These are phyloP conservation scores for Asarcornis scutulata DNA, from an alignment of 2,113 vertebrate species.

Conservation along the genomic window DNA sequence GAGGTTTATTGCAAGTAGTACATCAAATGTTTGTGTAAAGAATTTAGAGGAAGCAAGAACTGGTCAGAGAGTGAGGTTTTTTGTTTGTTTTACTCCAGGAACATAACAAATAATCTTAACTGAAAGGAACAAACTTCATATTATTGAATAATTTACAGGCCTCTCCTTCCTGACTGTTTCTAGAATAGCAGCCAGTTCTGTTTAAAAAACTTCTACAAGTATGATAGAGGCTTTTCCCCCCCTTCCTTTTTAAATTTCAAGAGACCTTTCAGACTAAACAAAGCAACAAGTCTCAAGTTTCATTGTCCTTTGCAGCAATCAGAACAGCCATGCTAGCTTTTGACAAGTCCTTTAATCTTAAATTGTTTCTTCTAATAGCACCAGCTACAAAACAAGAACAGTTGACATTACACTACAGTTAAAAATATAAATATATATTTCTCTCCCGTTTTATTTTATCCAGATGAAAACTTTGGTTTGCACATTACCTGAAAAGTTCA, in stretches of 20 bases:
- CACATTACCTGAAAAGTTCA: neutral
- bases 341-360: neutral
- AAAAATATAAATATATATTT: neutral
- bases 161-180: neutral
- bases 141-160: neutral
- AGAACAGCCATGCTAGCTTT: neutral
- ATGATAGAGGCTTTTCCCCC: neutral
- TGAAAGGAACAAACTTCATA: neutral
- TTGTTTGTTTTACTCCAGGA: neutral
- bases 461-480: neutral
- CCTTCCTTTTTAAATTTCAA: neutral
- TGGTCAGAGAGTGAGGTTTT: neutral
- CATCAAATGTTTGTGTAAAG: neutral
- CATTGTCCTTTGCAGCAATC: neutral
- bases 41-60: neutral
- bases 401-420: neutral
- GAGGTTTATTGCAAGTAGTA: neutral
- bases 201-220: neutral
- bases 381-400: neutral
- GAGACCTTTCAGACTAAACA: neutral
- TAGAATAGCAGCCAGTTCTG: neutral
- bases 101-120: neutral
- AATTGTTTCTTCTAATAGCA: neutral
- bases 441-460: neutral
- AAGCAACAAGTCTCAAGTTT: slow-evolving; percentile 3